Percentiles rank a stretch among this genome's conserved stretches.
phyloP scores from a whole-genome alignment of 2,797 vertebrate genomes.

The Anguilla marmorata region DNA sequence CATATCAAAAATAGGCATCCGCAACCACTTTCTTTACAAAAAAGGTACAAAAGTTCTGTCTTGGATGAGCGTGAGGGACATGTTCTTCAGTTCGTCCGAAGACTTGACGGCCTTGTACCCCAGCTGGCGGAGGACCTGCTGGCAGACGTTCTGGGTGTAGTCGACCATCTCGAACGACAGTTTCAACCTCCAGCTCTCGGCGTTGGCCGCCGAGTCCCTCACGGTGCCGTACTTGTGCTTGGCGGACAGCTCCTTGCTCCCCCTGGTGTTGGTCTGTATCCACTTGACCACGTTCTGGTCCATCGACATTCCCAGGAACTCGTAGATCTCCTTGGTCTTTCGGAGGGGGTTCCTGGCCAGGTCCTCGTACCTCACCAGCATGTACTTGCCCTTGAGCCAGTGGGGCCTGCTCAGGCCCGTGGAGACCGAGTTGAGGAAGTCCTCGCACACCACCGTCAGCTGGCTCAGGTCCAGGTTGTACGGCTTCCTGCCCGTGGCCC shows the following conservation, averaged over 20 bases:
- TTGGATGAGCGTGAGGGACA: slow-evolving; percentile 85
- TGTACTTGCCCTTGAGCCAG: slow-evolving; percentile 93
- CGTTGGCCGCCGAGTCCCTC: slow-evolving; percentile 87
- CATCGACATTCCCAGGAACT: slow-evolving; percentile 86
- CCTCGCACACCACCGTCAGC: slow-evolving; percentile 88
- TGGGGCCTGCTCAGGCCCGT: slow-evolving; percentile 81
- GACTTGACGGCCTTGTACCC: slow-evolving; percentile 85
- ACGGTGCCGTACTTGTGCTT: slow-evolving; percentile 92
- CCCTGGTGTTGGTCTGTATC: slow-evolving; percentile 90
- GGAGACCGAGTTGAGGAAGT: slow-evolving; percentile 88
- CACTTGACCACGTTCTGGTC: slow-evolving; percentile 86
- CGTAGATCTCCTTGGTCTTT: slow-evolving; percentile 91
- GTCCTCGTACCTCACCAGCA: slow-evolving; percentile 93
- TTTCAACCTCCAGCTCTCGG: slow-evolving; percentile 91
- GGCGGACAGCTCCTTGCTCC: slow-evolving; percentile 78
- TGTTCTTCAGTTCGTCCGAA: slow-evolving; percentile 85
- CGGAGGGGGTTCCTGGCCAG: slow-evolving; percentile 85
- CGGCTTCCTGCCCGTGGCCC: slow-evolving; percentile 85
- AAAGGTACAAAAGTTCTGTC: slow-evolving; percentile 88
- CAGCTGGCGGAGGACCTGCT: slow-evolving; percentile 83
- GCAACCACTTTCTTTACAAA: slow-evolving; percentile 78
- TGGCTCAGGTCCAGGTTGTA: slow-evolving; percentile 87
- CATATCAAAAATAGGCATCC: slow-evolving; percentile 75
- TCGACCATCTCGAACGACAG: slow-evolving; percentile 91
- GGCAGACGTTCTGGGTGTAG: slow-evolving; percentile 86